Evolutionary conservation across 2,113 vertebrate species (phyloP).

Genomic region (Tachysurus vachellii): DNA sequence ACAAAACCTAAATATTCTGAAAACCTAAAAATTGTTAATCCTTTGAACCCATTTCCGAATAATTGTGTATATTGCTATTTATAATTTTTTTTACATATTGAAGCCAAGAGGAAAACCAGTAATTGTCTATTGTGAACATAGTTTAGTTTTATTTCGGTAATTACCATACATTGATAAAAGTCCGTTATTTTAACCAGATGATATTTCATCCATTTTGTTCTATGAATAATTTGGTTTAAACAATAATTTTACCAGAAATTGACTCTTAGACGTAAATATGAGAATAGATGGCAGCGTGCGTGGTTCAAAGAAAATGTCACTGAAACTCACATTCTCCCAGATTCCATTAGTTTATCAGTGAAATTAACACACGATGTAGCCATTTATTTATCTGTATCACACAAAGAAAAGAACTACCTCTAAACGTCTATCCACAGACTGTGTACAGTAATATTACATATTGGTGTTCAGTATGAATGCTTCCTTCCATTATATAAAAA

Average conservation of each 20-base stretch:
- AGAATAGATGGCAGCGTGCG: background rate
- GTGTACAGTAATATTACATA: background rate
- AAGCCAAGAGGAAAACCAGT: background rate
- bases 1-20: background rate
- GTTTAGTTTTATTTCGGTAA: background rate
- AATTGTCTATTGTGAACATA: background rate
- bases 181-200: too few species aligned
- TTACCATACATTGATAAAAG: background rate
- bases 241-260: slow-evolving; percentile 4
- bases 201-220: background rate
- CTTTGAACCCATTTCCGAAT: background rate
- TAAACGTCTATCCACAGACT: slow-evolving; percentile 14
- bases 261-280: background rate
- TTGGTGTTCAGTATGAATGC: slow-evolving; percentile 17
- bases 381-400: slow-evolving; percentile 1
- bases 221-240: slow-evolving; percentile 11
- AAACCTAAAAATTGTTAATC: background rate
- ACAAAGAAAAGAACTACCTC: slow-evolving; percentile 16
- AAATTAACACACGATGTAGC: background rate
- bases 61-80: background rate
- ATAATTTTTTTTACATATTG: background rate
- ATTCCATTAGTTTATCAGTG: background rate
- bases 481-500: background rate
- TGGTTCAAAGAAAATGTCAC: background rate
- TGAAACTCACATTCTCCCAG: background rate